phyloP scores from a whole-genome alignment of 1,140 invertebrate species.

The Periplaneta americana region DNA sequence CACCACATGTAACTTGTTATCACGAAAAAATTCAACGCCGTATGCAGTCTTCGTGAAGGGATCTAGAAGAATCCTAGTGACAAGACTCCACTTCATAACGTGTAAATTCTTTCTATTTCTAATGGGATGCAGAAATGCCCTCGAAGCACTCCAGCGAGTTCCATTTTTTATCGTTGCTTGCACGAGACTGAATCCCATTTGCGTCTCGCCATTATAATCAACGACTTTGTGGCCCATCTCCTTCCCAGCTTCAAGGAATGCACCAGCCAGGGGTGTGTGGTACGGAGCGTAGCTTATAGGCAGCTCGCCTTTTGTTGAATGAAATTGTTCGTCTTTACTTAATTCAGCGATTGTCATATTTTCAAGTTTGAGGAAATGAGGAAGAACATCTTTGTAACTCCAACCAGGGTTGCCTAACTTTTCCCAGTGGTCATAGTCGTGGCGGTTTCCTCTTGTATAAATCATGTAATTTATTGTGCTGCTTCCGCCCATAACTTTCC shows the following conservation, averaged over 20 bases:
- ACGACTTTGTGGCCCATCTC: conserved; percentile 58
- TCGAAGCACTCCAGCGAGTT: conserved; percentile 64
- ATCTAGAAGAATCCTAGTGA: conserved; percentile 70
- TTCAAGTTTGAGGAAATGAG: conserved; percentile 83
- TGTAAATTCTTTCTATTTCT: conserved; percentile 56
- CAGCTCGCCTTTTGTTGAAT: conserved; percentile 28
- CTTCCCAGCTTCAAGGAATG: conserved; percentile 60
- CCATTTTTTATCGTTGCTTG: conserved; percentile 59
- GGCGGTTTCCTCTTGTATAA: conserved; percentile 59
- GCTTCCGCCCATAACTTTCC: conserved; percentile 41
- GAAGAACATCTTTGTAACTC: conserved; percentile 81
- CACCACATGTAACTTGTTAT: conserved; percentile 47
- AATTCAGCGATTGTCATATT: conserved; percentile 78
- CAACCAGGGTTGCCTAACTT: conserved; percentile 70
- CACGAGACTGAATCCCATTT: conserved; percentile 56
- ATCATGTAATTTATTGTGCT: conserved; percentile 53
- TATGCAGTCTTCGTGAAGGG: conserved; percentile 49
- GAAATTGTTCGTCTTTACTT: conserved; percentile 46
- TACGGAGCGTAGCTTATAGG: conserved; percentile 43
- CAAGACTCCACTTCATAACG: conserved; percentile 55
- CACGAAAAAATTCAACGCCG: conserved; percentile 55
- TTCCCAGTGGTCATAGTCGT: conserved; percentile 79
- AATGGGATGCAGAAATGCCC: conserved; percentile 64
- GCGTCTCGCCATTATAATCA: conserved; percentile 66
- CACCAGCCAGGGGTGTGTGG: conserved; percentile 53